Evolutionary conservation across 2,113 vertebrate species (phyloP), one percentile per base, ranked within the genome.

Genomic region (Semnopithecus entellus): DNA sequence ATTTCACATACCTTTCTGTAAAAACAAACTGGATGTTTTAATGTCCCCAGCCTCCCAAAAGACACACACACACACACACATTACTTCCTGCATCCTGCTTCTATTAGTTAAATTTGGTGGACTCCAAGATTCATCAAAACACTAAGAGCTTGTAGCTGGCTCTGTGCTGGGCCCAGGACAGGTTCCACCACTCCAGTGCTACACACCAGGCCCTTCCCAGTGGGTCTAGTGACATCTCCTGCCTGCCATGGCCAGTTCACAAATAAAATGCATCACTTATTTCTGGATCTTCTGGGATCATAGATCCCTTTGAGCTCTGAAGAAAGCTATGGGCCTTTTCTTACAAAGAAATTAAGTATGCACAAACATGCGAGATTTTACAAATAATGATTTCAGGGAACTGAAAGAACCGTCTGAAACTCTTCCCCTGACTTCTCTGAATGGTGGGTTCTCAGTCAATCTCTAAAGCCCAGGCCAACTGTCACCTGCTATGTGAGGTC

Each of bases 351-450:
- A 43, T 23, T 27, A 61, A 35, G 25, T 20, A 55, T 10, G 6
- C 40, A 55, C 2, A 22, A 1, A 43, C 20, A 40, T 0, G 3
- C 0, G 8, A 38, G 12, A n/a, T 16, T 64, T 40, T 8, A 48
- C 16, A 68, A 3, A 57, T 0, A 43, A 8, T 2, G 6, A 35
- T 12, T 57, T 38, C 43, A 25, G 55, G 78, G 66, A 18, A 22
- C 79, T 48, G 25, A 30, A 35, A 66, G 80, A 66, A 22, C 12
- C 61, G 35, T 70, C 61, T 59, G 64, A 35, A 48, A 45, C 7
- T 3, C 68, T 23, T 2, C 48, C 64, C 52, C 17, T 10, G 2
- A 32, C 79, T 30, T 93, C 64, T 70, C 20, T 13, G 17, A 35
- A 45, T 0, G 6, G 6, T 3, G 20, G 50, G 3, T 5, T 40